Percentiles rank a stretch among this genome's conserved stretches.
Conservation (phyloP, 2,797 vertebrate genomes). For the Strix occidentalis region DNA sequence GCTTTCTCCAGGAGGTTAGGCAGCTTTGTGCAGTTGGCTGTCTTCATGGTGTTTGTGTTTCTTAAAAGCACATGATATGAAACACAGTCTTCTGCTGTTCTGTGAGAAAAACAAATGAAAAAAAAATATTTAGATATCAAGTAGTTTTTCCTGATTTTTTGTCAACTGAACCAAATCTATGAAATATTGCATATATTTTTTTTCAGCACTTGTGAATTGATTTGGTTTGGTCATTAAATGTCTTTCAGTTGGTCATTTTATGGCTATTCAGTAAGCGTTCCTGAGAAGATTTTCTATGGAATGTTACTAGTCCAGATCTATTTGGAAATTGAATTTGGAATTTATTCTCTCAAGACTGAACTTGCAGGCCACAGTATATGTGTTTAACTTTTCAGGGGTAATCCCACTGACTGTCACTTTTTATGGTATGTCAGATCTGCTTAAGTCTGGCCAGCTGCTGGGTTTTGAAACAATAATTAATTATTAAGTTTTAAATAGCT, state of each 20-base stretch:
- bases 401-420: neutral
- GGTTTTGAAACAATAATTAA: neutral
- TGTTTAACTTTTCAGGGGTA: neutral
- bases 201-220: neutral
- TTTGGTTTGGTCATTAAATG: neutral
- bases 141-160: neutral
- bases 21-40: neutral
- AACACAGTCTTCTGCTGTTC: neutral
- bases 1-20: neutral
- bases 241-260: neutral
- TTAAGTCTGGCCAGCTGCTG: neutral
- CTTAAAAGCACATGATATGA: neutral
- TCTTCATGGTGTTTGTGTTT: neutral
- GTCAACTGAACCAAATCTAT: neutral
- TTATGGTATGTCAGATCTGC: neutral
- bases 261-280: neutral
- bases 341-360: neutral
- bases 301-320: neutral
- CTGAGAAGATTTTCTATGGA: neutral
- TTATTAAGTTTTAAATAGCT: neutral
- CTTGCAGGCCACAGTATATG: neutral
- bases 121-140: neutral
- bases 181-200: neutral
- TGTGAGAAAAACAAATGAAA: neutral
- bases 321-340: neutral